A percentile compares a stretch with the other conserved stretches of the same genome.
phyloP scores from a whole-genome alignment of 2,888 invertebrate species.

The Polylopha cassiicola region DNA sequence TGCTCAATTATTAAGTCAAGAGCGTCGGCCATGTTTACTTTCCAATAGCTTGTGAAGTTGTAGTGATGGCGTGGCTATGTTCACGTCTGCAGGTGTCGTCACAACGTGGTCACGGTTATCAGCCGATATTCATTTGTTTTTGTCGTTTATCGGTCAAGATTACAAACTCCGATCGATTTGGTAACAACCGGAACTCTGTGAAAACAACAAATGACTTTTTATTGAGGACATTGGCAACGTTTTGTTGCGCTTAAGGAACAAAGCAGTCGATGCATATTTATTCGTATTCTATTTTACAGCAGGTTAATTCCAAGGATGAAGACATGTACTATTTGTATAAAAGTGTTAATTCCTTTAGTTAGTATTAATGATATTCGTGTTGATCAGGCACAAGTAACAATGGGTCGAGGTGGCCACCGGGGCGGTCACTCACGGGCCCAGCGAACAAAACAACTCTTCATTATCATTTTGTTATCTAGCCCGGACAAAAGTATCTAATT shows the following conservation, averaged over 20 bases:
- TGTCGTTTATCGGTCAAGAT: conserved; percentile 13
- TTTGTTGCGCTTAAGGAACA: conserved; percentile 5
- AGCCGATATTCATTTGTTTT: conserved; percentile 11
- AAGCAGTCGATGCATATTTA: too few species aligned
- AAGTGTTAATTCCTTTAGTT: too few species aligned
- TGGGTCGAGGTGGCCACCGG: not conserved
- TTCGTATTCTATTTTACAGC: too few species aligned
- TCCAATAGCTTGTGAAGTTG: too few species aligned
- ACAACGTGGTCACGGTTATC: conserved; percentile 7
- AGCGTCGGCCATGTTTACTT: conserved; percentile 6
- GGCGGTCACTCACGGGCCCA: conserved; percentile 7
- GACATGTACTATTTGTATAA: too few species aligned
- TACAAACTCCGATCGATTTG: conserved; percentile 1
- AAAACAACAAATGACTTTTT: too few species aligned
- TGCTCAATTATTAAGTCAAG: conserved; percentile 14
- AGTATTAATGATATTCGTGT: conserved; percentile 13
- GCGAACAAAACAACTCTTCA: conserved; percentile 12
- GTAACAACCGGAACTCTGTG: conserved; percentile 1
- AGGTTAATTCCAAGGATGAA: too few species aligned
- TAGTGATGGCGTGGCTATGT: conserved; percentile 1
- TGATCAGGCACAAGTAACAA: conserved; percentile 3
- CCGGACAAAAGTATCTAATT: too few species aligned
- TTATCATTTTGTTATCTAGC: conserved; percentile 12
- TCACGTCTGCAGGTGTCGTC: conserved; percentile 6
- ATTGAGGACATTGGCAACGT: not conserved